Conservation (phyloP, 2,797 vertebrate species). For the Aratinga solstitialis region DNA sequence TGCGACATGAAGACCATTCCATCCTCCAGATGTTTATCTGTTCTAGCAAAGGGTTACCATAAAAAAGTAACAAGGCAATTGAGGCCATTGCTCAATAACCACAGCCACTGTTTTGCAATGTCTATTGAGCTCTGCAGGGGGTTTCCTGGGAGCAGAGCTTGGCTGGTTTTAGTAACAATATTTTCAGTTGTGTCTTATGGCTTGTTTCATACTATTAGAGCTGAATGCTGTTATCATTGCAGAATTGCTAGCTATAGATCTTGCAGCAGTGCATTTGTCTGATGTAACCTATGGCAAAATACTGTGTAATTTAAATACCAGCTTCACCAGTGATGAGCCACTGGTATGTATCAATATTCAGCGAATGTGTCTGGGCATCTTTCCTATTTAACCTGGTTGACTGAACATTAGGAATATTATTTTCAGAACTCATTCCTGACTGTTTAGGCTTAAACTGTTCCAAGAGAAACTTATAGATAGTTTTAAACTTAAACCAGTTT, state of each 20-base stretch:
- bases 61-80: neutral
- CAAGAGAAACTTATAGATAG: neutral
- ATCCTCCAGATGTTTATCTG: neutral
- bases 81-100: conserved; percentile 22
- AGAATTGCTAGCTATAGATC: neutral
- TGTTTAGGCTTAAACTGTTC: neutral
- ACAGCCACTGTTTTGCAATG: conserved; percentile 27
- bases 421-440: neutral
- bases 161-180: neutral
- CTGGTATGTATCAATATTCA: neutral
- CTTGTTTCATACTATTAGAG: neutral
- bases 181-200: neutral
- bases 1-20: neutral
- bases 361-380: neutral
- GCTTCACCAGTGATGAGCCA: neutral
- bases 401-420: neutral
- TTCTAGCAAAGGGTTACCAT: neutral
- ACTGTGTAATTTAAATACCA: neutral
- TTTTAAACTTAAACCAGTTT: neutral
- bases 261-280: neutral
- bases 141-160: conserved; percentile 7
- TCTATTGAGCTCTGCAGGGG: conserved; percentile 3
- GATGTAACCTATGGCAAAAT: neutral
- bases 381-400: neutral
- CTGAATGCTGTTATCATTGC: neutral